Conservation (phyloP, 2,113 vertebrate species). For the Albula goreensis region DNA sequence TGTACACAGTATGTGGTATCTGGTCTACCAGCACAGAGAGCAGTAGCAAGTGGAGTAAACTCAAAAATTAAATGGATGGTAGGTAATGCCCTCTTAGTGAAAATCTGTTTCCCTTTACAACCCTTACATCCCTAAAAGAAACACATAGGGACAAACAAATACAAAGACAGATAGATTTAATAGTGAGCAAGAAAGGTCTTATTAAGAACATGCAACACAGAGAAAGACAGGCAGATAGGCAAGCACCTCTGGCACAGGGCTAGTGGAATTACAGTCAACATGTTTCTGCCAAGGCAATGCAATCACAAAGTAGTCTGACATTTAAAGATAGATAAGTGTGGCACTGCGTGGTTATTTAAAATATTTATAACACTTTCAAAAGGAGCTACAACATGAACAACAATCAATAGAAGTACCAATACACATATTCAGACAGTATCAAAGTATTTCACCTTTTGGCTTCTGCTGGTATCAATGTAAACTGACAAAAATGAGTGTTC, state of each 20-base stretch:
- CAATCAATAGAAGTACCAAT: background rate
- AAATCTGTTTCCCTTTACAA: background rate
- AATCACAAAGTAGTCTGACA: conserved; percentile 18
- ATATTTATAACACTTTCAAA: background rate
- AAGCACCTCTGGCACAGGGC: background rate
- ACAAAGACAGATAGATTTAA: conserved; percentile 27
- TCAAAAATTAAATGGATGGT: background rate
- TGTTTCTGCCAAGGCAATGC: background rate
- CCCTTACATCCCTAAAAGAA: background rate
- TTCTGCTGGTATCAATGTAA: background rate
- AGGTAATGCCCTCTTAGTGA: background rate
- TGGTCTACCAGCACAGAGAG: background rate
- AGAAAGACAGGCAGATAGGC: background rate
- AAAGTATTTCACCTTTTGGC: background rate
- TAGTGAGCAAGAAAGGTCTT: background rate
- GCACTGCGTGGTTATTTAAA: background rate
- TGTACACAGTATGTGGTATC: background rate
- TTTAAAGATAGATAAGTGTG: conserved; percentile 25
- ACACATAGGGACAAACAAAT: conserved; percentile 3
- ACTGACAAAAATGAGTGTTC: background rate
- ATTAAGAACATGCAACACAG: conserved; percentile 14
- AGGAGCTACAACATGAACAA: background rate
- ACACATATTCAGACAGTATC: conserved; percentile 13
- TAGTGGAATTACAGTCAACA: background rate
- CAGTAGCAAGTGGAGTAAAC: background rate